phyloP scores from a whole-genome alignment of 2,113 vertebrate species.

The Heteronetta atricapilla region DNA sequence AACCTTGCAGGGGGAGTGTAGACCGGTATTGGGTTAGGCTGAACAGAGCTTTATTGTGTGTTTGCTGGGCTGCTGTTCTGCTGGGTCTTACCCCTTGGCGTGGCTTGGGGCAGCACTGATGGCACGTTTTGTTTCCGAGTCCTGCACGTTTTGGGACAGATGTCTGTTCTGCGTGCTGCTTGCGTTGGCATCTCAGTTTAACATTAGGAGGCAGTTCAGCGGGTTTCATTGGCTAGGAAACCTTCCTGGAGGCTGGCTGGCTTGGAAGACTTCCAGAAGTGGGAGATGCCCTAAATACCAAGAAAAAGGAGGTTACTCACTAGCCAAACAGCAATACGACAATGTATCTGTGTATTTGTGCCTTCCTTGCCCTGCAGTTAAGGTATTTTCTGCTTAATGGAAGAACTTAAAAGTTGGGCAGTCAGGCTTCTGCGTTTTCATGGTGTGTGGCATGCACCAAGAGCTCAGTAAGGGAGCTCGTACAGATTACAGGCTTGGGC shows the following conservation, averaged over 20 bases:
- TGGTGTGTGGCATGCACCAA: fast-evolving
- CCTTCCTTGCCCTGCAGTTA: background rate
- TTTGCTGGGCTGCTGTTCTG: background rate
- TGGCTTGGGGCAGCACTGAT: background rate
- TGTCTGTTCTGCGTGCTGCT: background rate
- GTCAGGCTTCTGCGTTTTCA: background rate
- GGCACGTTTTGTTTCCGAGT: background rate
- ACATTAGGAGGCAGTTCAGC: background rate
- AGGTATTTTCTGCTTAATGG: background rate
- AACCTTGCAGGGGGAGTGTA: background rate
- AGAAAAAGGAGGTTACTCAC: background rate
- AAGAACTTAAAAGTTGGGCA: background rate
- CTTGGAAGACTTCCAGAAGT: background rate
- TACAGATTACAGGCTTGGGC: background rate
- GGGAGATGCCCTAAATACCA: background rate
- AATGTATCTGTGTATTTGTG: background rate
- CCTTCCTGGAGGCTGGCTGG: background rate
- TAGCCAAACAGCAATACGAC: background rate
- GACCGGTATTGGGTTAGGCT: background rate
- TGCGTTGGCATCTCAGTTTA: fast-evolving
- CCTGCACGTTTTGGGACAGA: fast-evolving
- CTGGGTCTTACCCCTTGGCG: fast-evolving
- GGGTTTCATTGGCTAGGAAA: background rate
- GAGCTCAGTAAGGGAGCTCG: background rate
- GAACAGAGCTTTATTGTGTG: background rate